Evolutionary conservation across 2,113 vertebrate genomes (phyloP).

Genomic region (Sciurus niger): DNA sequence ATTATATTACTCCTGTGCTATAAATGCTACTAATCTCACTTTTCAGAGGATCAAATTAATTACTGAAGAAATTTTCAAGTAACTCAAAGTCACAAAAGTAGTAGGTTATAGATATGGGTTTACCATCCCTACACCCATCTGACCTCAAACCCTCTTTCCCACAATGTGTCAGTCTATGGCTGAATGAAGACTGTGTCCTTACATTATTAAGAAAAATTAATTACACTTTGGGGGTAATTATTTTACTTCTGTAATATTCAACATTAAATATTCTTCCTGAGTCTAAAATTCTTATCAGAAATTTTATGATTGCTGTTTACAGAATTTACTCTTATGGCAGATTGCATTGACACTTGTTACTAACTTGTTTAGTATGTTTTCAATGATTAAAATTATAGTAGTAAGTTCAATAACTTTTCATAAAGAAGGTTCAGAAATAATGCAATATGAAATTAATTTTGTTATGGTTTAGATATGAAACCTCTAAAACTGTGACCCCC

Average conservation of each 20-base stretch:
- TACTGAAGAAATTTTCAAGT: neutral
- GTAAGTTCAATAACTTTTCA: neutral
- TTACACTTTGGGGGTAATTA: neutral
- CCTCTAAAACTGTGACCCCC: too few relatives aligned
- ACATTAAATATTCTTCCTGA: neutral
- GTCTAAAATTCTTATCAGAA: neutral
- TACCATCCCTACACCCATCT: rapidly evolving
- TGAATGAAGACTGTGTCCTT: neutral
- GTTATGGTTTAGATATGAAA: too few relatives aligned
- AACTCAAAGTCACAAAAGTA: neutral
- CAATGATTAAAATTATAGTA: neutral
- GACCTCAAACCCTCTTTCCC: neutral
- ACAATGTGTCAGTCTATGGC: neutral
- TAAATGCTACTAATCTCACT: neutral
- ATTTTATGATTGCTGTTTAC: neutral
- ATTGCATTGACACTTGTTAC: neutral
- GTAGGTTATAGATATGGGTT: neutral
- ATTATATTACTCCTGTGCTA: neutral
- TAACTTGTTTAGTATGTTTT: neutral
- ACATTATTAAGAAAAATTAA: neutral
- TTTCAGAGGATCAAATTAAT: neutral
- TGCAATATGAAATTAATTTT: neutral
- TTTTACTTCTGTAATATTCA: neutral
- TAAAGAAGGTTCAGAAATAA: neutral
- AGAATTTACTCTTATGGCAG: neutral